A percentile compares a stretch with the other conserved stretches of the same genome.
Conservation (phyloP, 2,113 vertebrate genomes). For the Tretioscincus oriximinensis region DNA sequence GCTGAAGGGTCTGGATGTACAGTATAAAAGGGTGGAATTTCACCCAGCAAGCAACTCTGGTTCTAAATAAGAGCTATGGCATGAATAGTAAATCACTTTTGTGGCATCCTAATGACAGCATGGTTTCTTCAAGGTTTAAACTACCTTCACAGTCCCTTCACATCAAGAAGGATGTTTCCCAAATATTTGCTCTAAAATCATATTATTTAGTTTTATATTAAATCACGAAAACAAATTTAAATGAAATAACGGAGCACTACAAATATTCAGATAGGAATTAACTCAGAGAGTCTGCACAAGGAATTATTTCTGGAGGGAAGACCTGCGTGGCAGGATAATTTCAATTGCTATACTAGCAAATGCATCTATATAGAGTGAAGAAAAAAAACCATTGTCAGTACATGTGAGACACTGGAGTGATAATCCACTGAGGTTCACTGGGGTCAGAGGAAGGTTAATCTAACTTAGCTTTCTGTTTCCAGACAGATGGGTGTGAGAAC, state of each 20-base stretch:
- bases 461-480: not conserved
- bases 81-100: no score
- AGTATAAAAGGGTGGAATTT: no score
- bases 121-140: no score
- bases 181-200: not conserved
- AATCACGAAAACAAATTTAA: not conserved
- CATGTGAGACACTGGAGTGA: not conserved
- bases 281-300: not conserved
- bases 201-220: not conserved
- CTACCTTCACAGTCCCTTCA: no score
- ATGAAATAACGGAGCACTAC: not conserved
- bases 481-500: not conserved
- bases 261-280: not conserved
- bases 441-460: not conserved
- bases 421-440: not conserved
- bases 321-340: not conserved
- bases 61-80: no score
- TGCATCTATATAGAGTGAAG: not conserved
- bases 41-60: no score
- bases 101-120: no score
- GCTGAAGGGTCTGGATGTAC: no score
- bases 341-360: not conserved
- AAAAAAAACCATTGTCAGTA: not conserved
- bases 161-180: no score
- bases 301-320: not conserved